Evolutionary conservation across 1,140 invertebrate genomes (phyloP).

Genomic region (Brachionus koreanus): DNA sequence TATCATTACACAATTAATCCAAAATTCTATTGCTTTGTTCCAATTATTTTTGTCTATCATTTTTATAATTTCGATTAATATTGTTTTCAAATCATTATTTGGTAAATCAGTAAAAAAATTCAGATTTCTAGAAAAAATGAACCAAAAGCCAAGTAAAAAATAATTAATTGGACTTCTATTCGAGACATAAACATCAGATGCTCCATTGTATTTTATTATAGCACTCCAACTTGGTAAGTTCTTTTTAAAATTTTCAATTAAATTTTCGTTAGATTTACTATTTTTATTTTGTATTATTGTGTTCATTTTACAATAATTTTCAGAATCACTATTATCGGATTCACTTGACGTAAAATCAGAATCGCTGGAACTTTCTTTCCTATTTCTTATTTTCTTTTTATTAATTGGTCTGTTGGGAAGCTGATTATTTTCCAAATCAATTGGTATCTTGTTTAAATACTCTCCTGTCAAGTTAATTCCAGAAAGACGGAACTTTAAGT

Average conservation of each 20-base stretch:
- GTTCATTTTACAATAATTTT: neutral
- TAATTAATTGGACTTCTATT: no score
- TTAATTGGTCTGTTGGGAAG: neutral
- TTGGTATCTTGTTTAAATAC: neutral
- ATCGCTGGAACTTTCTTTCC: neutral
- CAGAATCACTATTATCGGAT: neutral
- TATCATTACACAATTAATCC: neutral
- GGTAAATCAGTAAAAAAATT: neutral
- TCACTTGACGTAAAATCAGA: neutral
- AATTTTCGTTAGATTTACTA: neutral
- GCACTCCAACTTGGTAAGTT: no score
- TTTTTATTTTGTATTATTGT: neutral
- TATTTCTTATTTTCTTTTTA: neutral
- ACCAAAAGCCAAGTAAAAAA: no score
- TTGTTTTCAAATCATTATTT: neutral
- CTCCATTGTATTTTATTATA: no score
- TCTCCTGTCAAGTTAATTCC: neutral
- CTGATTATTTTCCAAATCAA: neutral
- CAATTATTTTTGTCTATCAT: neutral
- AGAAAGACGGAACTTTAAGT: neutral
- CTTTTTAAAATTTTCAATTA: neutral
- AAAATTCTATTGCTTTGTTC: constrained; percentile 13
- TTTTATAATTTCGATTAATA: neutral
- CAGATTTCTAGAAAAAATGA: no score
- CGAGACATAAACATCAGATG: no score